Conservation (phyloP, 2,797 vertebrate species). For the Notolepis coatsorum region DNA sequence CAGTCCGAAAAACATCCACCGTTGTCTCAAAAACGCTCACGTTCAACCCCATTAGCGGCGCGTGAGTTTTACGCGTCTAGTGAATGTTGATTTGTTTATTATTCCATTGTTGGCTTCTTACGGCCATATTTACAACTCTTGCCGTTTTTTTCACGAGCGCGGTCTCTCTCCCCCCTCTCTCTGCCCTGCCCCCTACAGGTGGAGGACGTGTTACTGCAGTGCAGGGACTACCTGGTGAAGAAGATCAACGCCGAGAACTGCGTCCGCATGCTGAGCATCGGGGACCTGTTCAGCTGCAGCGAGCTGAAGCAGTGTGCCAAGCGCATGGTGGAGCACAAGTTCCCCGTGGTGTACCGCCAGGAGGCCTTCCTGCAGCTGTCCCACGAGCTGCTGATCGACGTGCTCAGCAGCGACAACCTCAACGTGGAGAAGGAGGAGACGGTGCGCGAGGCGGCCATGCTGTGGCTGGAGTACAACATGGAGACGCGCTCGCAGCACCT, state of each 20-base stretch:
- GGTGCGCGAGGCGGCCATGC: slow-evolving; percentile 96
- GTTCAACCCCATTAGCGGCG: background rate
- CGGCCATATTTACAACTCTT: too few species aligned
- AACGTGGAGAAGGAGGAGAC: slow-evolving; percentile 99
- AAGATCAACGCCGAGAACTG: slow-evolving; percentile 99
- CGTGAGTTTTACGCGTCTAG: too few species aligned
- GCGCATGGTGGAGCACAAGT: slow-evolving; percentile 99
- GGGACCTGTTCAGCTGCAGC: slow-evolving; percentile 96
- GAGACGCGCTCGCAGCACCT: slow-evolving; percentile 95
- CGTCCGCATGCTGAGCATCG: slow-evolving; percentile 95
- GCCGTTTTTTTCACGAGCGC: too few species aligned
- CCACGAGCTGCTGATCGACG: slow-evolving; percentile 93
- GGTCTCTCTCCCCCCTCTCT: background rate
- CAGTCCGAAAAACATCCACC: slow-evolving; percentile 11
- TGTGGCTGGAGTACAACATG: slow-evolving; percentile 98
- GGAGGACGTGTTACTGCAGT: slow-evolving; percentile 94
- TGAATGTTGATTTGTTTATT: too few species aligned
- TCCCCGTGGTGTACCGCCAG: slow-evolving; percentile 93
- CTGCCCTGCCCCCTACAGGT: slow-evolving; percentile 79
- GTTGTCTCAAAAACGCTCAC: background rate
- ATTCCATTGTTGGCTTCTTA: background rate
- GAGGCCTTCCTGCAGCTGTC: slow-evolving; percentile 98
- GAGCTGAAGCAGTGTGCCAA: slow-evolving; percentile 97
- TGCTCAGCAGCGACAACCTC: slow-evolving; percentile 98
- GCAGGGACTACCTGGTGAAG: slow-evolving; percentile 97